Percentiles rank a stretch among this genome's conserved stretches.
Conservation (phyloP, 1,140 invertebrate genomes). For the Anoplolepis gracilipes region DNA sequence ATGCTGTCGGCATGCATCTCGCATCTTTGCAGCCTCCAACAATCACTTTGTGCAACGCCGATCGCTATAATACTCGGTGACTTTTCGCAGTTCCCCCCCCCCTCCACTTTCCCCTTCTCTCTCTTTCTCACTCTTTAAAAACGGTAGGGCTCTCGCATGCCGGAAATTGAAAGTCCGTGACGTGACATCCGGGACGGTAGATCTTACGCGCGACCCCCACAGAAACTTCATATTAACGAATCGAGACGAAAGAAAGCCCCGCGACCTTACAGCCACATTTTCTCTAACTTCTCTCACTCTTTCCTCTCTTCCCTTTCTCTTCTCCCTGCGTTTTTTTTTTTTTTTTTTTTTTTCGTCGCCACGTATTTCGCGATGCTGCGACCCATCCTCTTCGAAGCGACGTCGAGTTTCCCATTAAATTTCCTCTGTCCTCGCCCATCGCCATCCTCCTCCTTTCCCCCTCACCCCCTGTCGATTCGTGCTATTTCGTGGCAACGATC, state of each 20-base stretch:
- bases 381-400: constrained; percentile 33
- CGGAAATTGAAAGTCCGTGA: constrained; percentile 81
- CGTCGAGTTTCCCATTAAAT: constrained; percentile 77
- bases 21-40: constrained; percentile 64
- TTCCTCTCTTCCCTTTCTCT: background rate
- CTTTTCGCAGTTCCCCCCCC: background rate
- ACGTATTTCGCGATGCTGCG: constrained; percentile 1
- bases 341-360: background rate
- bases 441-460: background rate
- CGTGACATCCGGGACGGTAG: constrained; percentile 77
- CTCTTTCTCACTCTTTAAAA: background rate
- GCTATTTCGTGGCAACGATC: constrained; percentile 77
- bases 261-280: constrained; percentile 40
- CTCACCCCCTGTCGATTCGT: constrained; percentile 74
- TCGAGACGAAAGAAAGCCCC: constrained; percentile 48
- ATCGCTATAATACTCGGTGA: constrained; percentile 28
- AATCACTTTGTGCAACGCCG: constrained; percentile 63
- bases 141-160: constrained; percentile 48
- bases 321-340: background rate
- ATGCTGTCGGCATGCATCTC: constrained; percentile 63
- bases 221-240: constrained; percentile 74
- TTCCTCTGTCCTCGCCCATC: constrained; percentile 50
- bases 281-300: background rate
- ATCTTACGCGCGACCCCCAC: constrained; percentile 57
- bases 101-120: background rate